These are phyloP conservation scores for Sprattus sprattus DNA, from an alignment of 2,113 vertebrate species.

Conservation along the genomic window DNA sequence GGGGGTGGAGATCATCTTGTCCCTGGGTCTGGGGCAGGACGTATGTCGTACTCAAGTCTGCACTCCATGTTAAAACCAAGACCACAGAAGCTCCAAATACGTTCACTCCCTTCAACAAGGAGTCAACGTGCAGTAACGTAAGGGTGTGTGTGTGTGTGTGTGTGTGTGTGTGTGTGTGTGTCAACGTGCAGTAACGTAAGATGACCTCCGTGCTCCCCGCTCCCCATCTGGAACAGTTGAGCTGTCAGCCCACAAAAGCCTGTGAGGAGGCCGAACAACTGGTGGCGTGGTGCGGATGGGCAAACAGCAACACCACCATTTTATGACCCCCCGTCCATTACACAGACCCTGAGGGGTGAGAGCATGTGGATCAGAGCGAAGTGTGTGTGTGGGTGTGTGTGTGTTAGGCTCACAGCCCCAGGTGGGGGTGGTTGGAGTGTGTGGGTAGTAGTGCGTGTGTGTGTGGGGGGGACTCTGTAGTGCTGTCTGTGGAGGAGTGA, in stretches of 20 bases:
- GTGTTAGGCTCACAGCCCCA: neutral
- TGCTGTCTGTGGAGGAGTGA: conserved; percentile 54
- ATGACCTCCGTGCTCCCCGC: conserved; percentile 46
- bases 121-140: conserved; percentile 40
- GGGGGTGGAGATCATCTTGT: too few relatives aligned
- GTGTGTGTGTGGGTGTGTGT: conserved; percentile 20
- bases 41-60: too few relatives aligned
- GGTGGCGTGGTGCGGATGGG: conserved; percentile 61
- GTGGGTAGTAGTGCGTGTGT: neutral
- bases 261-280: conserved; percentile 65
- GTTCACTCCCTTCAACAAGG: neutral
- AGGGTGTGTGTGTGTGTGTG: too few relatives aligned
- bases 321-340: conserved; percentile 63
- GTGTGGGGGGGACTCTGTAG: conserved; percentile 19
- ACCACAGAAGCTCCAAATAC: neutral
- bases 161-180: too few relatives aligned
- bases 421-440: neutral
- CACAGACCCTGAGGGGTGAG: conserved; percentile 35
- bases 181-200: conserved; percentile 40
- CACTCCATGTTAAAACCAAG: neutral
- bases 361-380: conserved; percentile 36
- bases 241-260: conserved; percentile 59
- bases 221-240: conserved; percentile 53
- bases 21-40: too few relatives aligned
- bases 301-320: conserved; percentile 65